phyloP scores from a whole-genome alignment of 2,113 vertebrate genomes.

The Zapornia atra region DNA sequence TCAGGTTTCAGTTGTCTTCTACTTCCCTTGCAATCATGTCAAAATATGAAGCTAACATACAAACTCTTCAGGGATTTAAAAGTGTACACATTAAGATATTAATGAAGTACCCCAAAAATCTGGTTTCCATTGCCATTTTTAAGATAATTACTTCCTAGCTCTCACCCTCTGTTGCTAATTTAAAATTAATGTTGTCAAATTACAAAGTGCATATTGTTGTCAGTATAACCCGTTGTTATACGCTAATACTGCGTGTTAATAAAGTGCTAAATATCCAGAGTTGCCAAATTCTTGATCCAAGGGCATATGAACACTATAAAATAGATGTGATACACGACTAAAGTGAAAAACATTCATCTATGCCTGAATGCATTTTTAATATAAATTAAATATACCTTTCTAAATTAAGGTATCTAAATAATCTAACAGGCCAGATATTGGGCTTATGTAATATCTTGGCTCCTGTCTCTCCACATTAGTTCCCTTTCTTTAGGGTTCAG shows the following conservation, averaged over 20 bases:
- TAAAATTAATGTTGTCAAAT: slow-evolving; percentile 17
- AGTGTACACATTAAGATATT: neutral
- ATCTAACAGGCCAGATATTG: neutral
- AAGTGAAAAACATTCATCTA: neutral
- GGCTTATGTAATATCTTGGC: neutral
- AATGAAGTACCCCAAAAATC: neutral
- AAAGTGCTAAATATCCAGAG: slow-evolving; percentile 39
- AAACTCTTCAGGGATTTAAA: neutral
- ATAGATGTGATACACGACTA: neutral
- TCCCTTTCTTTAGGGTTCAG: neutral
- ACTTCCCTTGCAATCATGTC: neutral
- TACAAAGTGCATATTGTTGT: slow-evolving; percentile 4
- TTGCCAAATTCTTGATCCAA: neutral
- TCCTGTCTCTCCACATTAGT: neutral
- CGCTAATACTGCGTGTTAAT: neutral
- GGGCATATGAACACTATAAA: neutral
- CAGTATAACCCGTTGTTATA: neutral
- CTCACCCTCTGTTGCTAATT: neutral
- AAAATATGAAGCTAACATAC: neutral
- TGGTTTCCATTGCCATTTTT: neutral
- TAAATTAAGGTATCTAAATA: neutral
- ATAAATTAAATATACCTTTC: neutral
- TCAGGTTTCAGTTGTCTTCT: neutral
- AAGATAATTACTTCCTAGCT: neutral
- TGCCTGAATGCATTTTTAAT: neutral